phyloP scores from a whole-genome alignment of 2,888 invertebrate species.

The Hydroisotoma schaefferi region DNA sequence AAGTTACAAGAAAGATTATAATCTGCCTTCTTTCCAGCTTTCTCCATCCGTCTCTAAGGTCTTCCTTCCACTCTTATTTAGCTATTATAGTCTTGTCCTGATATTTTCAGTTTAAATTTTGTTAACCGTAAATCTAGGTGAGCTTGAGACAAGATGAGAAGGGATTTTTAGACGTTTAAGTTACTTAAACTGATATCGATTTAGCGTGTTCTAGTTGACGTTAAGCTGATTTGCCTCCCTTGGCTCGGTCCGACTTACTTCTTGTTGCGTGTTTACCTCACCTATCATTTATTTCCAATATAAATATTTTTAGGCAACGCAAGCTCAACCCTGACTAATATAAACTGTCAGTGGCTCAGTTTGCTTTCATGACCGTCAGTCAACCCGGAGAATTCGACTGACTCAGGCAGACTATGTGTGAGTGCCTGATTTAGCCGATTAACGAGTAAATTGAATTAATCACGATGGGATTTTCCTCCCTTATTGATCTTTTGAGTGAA shows the following conservation, averaged over 20 bases:
- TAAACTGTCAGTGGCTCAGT: neutral
- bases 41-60: neutral
- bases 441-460: slow-evolving; percentile 11
- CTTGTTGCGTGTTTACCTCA: slow-evolving; percentile 10
- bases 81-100: neutral
- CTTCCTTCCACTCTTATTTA: slow-evolving; percentile 2
- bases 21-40: slow-evolving; percentile 2
- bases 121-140: neutral
- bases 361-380: neutral
- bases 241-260: slow-evolving; percentile 20
- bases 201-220: slow-evolving; percentile 21
- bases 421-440: slow-evolving; percentile 6
- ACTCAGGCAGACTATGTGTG: neutral
- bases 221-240: slow-evolving; percentile 33
- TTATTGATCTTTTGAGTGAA: slow-evolving; percentile 4
- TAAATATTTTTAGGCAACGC: neutral
- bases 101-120: neutral
- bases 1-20: neutral
- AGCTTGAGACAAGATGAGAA: neutral
- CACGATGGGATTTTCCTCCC: slow-evolving; percentile 5
- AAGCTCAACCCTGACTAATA: too few relatives aligned
- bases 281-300: neutral
- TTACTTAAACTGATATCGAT: neutral
- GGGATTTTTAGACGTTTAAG: neutral
- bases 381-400: neutral